These are phyloP conservation scores for Hephaestus fuliginosus DNA, from an alignment of 2,797 vertebrate species.

Conservation along the genomic window DNA sequence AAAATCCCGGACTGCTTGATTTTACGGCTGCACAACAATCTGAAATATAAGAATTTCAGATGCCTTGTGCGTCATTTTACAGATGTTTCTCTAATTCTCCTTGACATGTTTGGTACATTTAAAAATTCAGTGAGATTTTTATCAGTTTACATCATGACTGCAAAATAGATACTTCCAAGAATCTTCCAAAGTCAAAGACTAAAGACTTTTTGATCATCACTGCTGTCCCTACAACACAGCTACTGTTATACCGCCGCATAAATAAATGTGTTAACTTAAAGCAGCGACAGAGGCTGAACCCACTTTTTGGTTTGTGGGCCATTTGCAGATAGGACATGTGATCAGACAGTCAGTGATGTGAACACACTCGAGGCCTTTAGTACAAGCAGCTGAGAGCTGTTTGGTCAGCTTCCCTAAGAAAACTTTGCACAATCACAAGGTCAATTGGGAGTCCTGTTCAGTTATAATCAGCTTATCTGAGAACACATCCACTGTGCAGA, in stretches of 20 bases:
- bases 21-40: background rate
- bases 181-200: background rate
- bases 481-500: slow-evolving; percentile 41
- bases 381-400: slow-evolving; percentile 31
- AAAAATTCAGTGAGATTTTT: background rate
- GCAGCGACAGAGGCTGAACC: background rate
- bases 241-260: background rate
- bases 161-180: background rate
- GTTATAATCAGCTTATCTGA: slow-evolving; percentile 57
- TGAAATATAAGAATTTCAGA: background rate
- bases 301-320: slow-evolving; percentile 12
- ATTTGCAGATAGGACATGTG: slow-evolving; percentile 20
- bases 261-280: background rate
- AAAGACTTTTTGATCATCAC: background rate
- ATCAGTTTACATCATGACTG: background rate
- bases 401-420: slow-evolving; percentile 47
- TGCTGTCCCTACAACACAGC: background rate
- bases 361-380: slow-evolving; percentile 19
- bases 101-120: background rate
- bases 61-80: background rate
- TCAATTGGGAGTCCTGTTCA: slow-evolving; percentile 53
- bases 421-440: slow-evolving; percentile 44
- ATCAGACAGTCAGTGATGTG: slow-evolving; percentile 29
- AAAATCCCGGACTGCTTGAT: background rate
- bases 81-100: background rate